Evolutionary conservation across 2,888 invertebrate species (phyloP), one percentile per base, ranked within the genome.

Genomic region (Macropis europaea): DNA sequence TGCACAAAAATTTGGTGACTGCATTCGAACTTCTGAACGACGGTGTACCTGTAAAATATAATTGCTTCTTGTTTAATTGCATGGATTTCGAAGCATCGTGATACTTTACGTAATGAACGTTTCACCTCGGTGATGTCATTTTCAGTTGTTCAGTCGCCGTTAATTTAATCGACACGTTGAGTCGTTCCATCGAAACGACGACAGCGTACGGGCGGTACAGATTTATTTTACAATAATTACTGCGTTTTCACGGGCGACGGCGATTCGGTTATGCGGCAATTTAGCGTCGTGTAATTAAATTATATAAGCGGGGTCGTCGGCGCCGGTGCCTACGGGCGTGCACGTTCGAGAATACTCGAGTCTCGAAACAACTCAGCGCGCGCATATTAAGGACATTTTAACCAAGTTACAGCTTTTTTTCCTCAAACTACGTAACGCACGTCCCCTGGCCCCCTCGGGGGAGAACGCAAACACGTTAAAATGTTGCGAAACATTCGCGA

Each of bases 271-370:
- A 72, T 60, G 24, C 48, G 66, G 77, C 66, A 77, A 80, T 80
- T 76, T 77, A 67, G 69, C 45, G 53, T 24, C 36, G 70, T 22
- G 45, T 81, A 78, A 81, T 81, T 66, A 74, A 78, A 78, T 81
- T 72, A 45, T 53, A 61, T 34, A 53, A 66, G 43, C 64, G 54
- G 40, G 62, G 57, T 36, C 59, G 40, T 28, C 17, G 59, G n/a
- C 48, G 32, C 15, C 52, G 40, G 54, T 47, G 42, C 36, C 48
- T 43, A 48, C 19, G 53, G 61, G 62, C 48, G 64, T 69, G 52
- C 54, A 17, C 22, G 28, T 28, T 54, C 26, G 15, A 56, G 63
- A 40, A 67, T 24, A 6, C 30, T 17, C 30, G 15, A 38, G 52
- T 54, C 72, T 76, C 50, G 47, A 47, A 57, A 22, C 22, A 28